Evolutionary conservation across 2,797 vertebrate genomes (phyloP).

Genomic region (Melanotaenia boesemani): DNA sequence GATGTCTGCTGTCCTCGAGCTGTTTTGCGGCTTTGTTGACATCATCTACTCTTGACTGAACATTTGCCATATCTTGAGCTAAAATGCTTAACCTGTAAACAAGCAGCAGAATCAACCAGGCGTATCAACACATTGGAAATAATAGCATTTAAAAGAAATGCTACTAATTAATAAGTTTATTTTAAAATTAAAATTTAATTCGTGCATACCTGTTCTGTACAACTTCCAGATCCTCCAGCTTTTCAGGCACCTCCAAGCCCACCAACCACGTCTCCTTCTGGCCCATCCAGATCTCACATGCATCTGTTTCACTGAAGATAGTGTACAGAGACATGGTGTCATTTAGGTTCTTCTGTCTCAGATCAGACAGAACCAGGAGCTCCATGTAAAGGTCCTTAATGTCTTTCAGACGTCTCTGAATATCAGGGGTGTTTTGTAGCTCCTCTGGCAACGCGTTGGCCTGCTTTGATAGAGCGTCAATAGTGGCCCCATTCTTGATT

Average conservation of each 20-base stretch:
- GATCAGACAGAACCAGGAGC: conserved; percentile 87
- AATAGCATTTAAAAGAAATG: not conserved
- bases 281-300: conserved; percentile 96
- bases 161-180: not conserved
- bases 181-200: not conserved
- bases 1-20: conserved; percentile 93
- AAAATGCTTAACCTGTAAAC: conserved; percentile 90
- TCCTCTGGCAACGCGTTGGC: conserved; percentile 89
- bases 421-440: conserved; percentile 89
- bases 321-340: conserved; percentile 92
- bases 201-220: conserved; percentile 91
- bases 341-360: conserved; percentile 88
- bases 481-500: conserved; percentile 83
- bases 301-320: conserved; percentile 93
- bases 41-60: conserved; percentile 86
- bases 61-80: conserved; percentile 90
- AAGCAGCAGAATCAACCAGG: not conserved
- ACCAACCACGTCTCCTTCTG: conserved; percentile 97
- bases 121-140: not conserved
- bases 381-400: conserved; percentile 89
- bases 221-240: conserved; percentile 94
- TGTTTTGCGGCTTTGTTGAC: conserved; percentile 91
- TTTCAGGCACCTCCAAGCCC: conserved; percentile 90
- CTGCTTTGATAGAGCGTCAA: conserved; percentile 87
- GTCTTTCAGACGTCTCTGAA: conserved; percentile 86